Percentiles rank a stretch among this genome's conserved stretches.
phyloP scores from a whole-genome alignment of 2,888 invertebrate species.

The Synergus umbraculus region DNA sequence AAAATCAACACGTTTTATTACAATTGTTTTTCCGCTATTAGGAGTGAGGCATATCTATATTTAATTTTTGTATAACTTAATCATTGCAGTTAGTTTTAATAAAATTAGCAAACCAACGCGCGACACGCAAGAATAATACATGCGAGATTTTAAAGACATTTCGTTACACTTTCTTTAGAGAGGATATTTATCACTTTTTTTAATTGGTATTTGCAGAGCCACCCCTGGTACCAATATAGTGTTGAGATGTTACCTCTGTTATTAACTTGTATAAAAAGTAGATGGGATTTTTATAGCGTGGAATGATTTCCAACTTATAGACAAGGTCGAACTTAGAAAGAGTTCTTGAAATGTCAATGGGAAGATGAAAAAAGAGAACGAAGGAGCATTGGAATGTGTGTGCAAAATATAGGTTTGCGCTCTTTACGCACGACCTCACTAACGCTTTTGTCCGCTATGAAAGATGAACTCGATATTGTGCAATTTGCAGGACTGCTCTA shows the following conservation, averaged over 20 bases:
- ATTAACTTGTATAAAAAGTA: not conserved
- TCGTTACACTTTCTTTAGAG: no score
- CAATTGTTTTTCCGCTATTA: not conserved
- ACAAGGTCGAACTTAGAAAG: not conserved
- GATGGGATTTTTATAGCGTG: not conserved
- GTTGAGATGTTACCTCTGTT: no score
- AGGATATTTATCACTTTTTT: no score
- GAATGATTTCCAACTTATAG: not conserved
- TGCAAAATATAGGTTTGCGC: constrained; percentile 10
- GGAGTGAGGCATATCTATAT: not conserved
- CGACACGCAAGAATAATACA: no score
- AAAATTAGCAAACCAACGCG: no score
- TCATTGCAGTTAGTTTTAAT: no score
- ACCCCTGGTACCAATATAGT: no score
- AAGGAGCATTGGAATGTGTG: constrained; percentile 18
- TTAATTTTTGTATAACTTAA: not conserved
- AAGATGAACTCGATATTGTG: constrained; percentile 38
- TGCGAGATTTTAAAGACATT: no score
- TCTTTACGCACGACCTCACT: constrained; percentile 39
- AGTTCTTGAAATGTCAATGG: constrained; percentile 27
- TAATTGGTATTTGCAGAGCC: no score
- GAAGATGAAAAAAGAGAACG: not conserved
- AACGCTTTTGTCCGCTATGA: constrained; percentile 37
- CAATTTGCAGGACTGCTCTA: constrained; percentile 40
- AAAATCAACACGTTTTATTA: not conserved